Percentiles rank a stretch among this genome's conserved stretches.
phyloP scores from a whole-genome alignment of 2,797 vertebrate species.

The Menidia menidia region DNA sequence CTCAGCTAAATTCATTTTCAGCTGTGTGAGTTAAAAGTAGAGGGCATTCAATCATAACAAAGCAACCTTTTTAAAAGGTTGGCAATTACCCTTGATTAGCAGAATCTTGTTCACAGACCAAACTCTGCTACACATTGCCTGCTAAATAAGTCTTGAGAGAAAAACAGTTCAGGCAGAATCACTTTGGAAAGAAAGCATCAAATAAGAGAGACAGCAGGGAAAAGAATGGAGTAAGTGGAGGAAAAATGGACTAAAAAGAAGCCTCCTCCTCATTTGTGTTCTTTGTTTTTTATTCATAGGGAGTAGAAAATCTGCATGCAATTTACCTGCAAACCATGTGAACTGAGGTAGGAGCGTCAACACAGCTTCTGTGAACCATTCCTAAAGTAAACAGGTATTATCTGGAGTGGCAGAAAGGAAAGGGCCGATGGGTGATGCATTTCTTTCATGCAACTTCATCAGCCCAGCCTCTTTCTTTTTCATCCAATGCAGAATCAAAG shows the following conservation, averaged over 20 bases:
- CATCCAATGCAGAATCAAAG: conserved; percentile 34
- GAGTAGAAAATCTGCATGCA: conserved; percentile 54
- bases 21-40: conserved; percentile 1
- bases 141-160: conserved; percentile 20
- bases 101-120: conserved; percentile 44
- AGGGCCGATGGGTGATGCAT: conserved; percentile 31
- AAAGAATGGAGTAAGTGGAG: conserved; percentile 11
- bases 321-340: conserved; percentile 30
- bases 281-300: conserved; percentile 55
- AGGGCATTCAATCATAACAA: conserved; percentile 26
- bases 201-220: conserved; percentile 1
- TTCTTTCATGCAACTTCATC: conserved; percentile 45
- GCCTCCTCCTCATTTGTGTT: conserved; percentile 5
- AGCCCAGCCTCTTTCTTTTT: conserved; percentile 35
- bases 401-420: conserved; percentile 51
- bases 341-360: conserved; percentile 30
- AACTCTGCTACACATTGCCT: conserved; percentile 34
- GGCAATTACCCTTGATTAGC: conserved; percentile 41
- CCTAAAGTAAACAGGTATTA: conserved; percentile 66
- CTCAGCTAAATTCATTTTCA: conserved; percentile 3
- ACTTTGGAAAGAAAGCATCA: conserved; percentile 7
- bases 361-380: conserved; percentile 40
- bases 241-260: conserved; percentile 27
- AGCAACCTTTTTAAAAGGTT: conserved; percentile 48
- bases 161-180: conserved; percentile 24